Percentiles rank a stretch among this genome's conserved stretches.
Conservation (phyloP, 2,113 vertebrate species). For the Dicentrarchus labrax region DNA sequence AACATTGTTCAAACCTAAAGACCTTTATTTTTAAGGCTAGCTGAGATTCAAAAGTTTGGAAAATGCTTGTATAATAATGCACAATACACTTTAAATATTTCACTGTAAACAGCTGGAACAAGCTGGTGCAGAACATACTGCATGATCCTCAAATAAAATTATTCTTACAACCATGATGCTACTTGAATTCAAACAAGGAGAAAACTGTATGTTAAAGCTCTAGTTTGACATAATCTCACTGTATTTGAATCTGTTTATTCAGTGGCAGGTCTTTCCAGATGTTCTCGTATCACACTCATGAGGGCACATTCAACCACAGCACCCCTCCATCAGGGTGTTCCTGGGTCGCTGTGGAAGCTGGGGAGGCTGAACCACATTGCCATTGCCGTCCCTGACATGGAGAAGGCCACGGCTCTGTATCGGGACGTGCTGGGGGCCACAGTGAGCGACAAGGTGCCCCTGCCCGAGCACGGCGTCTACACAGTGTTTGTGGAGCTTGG, state of each 20-base stretch:
- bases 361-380: slow-evolving; percentile 95
- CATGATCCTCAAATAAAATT: background rate
- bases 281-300: slow-evolving; percentile 43
- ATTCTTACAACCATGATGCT: background rate
- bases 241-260: slow-evolving; percentile 16
- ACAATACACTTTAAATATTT: background rate
- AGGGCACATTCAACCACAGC: slow-evolving; percentile 69
- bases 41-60: no score
- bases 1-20: background rate
- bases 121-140: background rate
- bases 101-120: background rate
- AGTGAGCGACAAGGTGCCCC: slow-evolving; percentile 88
- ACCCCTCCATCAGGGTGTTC: slow-evolving; percentile 64
- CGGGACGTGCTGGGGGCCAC: slow-evolving; percentile 90
- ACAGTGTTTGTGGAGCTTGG: slow-evolving; percentile 95
- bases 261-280: slow-evolving; percentile 84
- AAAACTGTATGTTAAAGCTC: background rate
- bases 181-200: background rate
- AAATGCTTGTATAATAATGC: background rate
- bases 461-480: slow-evolving; percentile 94
- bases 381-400: slow-evolving; percentile 93
- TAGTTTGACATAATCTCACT: background rate
- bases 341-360: slow-evolving; percentile 88
- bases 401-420: slow-evolving; percentile 90
- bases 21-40: background rate